Evolutionary conservation across 2,797 vertebrate species (phyloP).

Genomic region (Tapirus indicus): DNA sequence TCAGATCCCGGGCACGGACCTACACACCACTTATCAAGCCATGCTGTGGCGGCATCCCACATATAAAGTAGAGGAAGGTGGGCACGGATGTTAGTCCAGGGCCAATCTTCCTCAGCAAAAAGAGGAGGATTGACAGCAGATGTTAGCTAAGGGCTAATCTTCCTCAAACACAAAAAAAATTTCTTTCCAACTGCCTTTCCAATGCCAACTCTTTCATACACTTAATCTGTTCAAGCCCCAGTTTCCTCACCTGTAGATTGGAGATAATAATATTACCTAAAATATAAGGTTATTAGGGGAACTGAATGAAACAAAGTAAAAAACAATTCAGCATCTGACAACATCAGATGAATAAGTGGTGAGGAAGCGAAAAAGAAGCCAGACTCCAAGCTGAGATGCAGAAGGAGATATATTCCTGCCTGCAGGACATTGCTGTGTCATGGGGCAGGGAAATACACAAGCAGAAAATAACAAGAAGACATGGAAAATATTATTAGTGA

Average conservation of each 20-base stretch:
- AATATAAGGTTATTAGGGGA: neutral
- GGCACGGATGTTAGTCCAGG: too few relatives aligned
- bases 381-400: neutral
- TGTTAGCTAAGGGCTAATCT: too few relatives aligned
- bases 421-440: neutral
- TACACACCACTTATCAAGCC: too few relatives aligned
- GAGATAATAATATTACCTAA: neutral
- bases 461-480: neutral
- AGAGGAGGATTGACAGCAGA: too few relatives aligned
- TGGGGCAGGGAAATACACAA: accelerated
- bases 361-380: neutral
- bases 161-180: too few relatives aligned
- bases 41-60: too few relatives aligned
- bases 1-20: too few relatives aligned
- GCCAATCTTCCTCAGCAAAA: too few relatives aligned
- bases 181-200: neutral
- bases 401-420: neutral
- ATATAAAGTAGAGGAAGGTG: too few relatives aligned
- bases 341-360: neutral
- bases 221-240: neutral
- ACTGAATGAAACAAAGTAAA: neutral
- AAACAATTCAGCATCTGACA: neutral
- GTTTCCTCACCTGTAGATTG: neutral
- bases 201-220: neutral
- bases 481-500: neutral